Base-by-base conservation (phyloP, 2,797 vertebrate species). In the Phrynocephalus guinanensis region DNA sequence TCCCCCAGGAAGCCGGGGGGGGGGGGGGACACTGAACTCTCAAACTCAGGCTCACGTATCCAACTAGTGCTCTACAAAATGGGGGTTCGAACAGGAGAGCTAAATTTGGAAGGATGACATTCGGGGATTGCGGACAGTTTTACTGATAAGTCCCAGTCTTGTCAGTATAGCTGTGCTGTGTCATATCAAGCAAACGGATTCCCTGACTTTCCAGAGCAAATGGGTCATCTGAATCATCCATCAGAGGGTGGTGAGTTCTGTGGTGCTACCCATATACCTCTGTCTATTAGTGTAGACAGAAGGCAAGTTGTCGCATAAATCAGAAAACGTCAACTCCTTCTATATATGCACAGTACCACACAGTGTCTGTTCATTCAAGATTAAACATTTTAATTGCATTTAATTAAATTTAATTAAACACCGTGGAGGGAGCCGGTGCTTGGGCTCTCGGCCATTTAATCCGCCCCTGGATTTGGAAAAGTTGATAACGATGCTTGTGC, bases 401-500 rank as follows among this genome's bases (percentile, higher is more conserved):
- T 76, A 48, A 76, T 76, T 76, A 79, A 82, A 82, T 85, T 56
- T 85, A 81, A 85, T 85, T 75, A 60, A 88, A 88, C 5, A 11
- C 67, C 81, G 78, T 82, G 63, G 30, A 76, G 5, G 30, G 79
- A 85, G 73, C 86, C 44, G 6, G 52, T 50, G n/a, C 79, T 15
- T 90, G 28, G 30, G 84, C 22, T 86, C 48, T 91, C 78, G 86
- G 30, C 56, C 30, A 92, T 87, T 63, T 76, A 93, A 90, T 93
- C 87, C 91, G 38, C 84, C 88, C 89, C 77, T 86, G 87, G 84
- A 76, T 91, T 86, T 93, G 88, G 73, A 87, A 90, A 94, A 93
- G 77, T 91, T 86, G 92, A 90, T 91, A 86, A 85, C 71, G 73
- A 6, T 90, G 86, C 93, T 91, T 95, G 82, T 92, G 81, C 90